These are phyloP conservation scores for Thamnaconus septentrionalis DNA, from an alignment of 2,113 vertebrate species.

Conservation along the genomic window DNA sequence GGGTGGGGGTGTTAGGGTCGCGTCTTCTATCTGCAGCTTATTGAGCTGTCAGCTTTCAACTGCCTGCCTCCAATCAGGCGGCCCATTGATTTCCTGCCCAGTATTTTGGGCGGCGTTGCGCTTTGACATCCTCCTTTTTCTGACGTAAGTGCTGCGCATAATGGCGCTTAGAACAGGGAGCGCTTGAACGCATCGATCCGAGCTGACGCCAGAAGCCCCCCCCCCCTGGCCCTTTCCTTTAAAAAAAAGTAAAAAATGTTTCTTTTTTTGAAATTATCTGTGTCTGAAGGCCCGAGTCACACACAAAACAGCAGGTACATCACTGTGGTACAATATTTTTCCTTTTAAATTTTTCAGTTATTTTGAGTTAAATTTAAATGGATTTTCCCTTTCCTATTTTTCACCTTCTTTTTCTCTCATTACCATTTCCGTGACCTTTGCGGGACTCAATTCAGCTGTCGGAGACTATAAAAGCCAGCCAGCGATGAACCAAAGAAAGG, in stretches of 20 bases:
- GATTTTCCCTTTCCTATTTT: too few species aligned
- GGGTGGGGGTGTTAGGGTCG: constrained; percentile 17
- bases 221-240: constrained; percentile 4
- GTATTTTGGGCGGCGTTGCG: constrained; percentile 29
- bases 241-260: not conserved
- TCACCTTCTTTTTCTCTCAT: constrained; percentile 27
- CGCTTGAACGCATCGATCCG: constrained; percentile 55
- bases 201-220: constrained; percentile 39
- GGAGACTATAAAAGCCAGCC: constrained; percentile 9
- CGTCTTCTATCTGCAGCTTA: constrained; percentile 51
- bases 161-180: constrained; percentile 54
- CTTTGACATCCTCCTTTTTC: constrained; percentile 26
- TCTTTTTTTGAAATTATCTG: constrained; percentile 52
- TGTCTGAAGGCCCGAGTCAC: constrained; percentile 21
- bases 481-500: constrained; percentile 1
- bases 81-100: constrained; percentile 63
- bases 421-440: constrained; percentile 61
- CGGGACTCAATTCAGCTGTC: constrained; percentile 33
- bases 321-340: too few species aligned
- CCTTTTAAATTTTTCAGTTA: too few species aligned
- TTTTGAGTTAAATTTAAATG: too few species aligned
- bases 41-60: constrained; percentile 70
- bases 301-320: too few species aligned
- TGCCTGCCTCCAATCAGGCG: constrained; percentile 18
- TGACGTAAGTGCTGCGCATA: constrained; percentile 30